Evolutionary conservation across 2,113 vertebrate species (phyloP).

Genomic region (Tupaia chinensis): DNA sequence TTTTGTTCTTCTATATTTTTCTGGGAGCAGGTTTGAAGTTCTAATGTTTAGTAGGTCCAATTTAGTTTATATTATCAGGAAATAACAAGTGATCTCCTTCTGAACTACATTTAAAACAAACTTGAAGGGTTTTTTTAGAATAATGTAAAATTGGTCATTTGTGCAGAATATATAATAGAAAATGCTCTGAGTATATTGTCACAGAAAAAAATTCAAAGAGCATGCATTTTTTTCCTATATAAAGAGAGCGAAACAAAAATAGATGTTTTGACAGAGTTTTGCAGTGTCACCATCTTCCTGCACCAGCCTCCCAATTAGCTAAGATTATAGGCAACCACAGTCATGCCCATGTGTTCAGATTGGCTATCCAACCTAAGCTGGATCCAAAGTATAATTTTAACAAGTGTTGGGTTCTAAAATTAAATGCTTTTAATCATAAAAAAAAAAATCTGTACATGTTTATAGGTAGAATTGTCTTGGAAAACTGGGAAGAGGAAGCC

Average conservation of each 20-base stretch:
- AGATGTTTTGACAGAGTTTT: too few relatives aligned
- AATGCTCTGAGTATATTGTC: not conserved
- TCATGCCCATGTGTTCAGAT: too few relatives aligned
- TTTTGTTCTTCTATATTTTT: not conserved
- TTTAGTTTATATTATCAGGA: constrained; percentile 7
- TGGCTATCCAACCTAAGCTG: too few relatives aligned
- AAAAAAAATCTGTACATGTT: not conserved
- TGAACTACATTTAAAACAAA: not conserved
- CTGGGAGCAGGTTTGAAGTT: constrained; percentile 36
- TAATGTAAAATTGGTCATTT: constrained; percentile 14
- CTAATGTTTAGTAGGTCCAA: not conserved
- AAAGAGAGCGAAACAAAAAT: too few relatives aligned
- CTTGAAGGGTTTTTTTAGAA: constrained; percentile 22
- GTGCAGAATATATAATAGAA: not conserved
- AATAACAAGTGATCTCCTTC: not conserved
- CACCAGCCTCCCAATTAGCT: too few relatives aligned
- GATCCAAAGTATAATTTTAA: constrained; percentile 41
- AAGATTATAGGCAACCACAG: too few relatives aligned
- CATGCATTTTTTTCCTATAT: too few relatives aligned
- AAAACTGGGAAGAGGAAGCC: not conserved
- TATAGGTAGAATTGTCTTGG: not conserved
- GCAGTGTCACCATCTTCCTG: too few relatives aligned
- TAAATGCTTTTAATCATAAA: constrained; percentile 42
- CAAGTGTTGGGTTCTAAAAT: constrained; percentile 11
- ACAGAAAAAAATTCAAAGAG: not conserved